Evolutionary conservation across 2,113 vertebrate species (phyloP).

Genomic region (Lonchura striata): DNA sequence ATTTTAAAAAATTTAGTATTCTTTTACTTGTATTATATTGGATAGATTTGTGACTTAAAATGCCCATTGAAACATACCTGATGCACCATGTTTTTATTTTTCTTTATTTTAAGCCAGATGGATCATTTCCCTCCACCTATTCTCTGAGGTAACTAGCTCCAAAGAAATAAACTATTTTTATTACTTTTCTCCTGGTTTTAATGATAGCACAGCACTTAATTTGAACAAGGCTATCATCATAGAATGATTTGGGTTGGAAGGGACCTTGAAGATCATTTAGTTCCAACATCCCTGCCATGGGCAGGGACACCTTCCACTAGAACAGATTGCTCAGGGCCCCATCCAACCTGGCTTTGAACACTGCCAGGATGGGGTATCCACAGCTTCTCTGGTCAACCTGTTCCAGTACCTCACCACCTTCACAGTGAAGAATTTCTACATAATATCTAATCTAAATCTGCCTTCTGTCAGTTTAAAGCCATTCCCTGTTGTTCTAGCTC

Average conservation of each 20-base stretch:
- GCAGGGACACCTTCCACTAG: background rate
- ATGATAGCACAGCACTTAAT: background rate
- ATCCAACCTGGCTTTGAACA: background rate
- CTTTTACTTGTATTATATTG: background rate
- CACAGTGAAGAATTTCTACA: background rate
- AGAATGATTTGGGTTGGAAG: background rate
- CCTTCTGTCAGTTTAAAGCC: background rate
- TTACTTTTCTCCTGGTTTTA: background rate
- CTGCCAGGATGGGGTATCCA: background rate
- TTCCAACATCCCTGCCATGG: background rate
- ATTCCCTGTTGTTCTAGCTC: background rate
- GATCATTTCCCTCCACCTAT: background rate
- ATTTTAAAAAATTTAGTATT: rapidly evolving
- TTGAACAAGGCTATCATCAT: background rate
- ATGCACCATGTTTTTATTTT: background rate
- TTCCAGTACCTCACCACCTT: background rate
- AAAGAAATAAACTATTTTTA: background rate
- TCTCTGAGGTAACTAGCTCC: background rate
- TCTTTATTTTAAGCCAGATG: background rate
- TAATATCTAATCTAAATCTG: background rate
- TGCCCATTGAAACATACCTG: background rate
- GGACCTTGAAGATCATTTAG: background rate
- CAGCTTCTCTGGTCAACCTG: background rate
- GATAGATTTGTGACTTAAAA: background rate
- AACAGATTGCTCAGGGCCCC: background rate